Evolutionary conservation across 2,888 invertebrate species (phyloP).

Genomic region (Trachelus iudaicus): DNA sequence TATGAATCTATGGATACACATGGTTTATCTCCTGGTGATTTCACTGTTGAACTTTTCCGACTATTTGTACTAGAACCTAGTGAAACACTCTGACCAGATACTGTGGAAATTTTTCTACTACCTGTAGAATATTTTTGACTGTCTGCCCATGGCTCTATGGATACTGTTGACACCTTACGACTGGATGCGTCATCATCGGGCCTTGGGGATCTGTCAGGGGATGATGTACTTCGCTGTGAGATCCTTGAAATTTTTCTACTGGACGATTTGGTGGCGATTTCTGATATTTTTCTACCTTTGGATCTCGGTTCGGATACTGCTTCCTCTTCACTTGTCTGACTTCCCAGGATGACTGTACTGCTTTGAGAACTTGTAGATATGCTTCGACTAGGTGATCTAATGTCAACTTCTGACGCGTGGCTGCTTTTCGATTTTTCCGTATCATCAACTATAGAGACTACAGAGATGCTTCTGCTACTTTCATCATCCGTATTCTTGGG

Average conservation of each 20-base stretch:
- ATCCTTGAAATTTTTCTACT: constrained; percentile 27
- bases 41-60: constrained; percentile 31
- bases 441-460: neutral
- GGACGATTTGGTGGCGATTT: constrained; percentile 4
- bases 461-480: neutral
- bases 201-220: neutral
- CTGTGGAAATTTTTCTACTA: constrained; percentile 29
- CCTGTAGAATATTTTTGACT: constrained; percentile 7
- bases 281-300: constrained; percentile 26
- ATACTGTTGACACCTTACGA: constrained; percentile 24
- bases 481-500: neutral
- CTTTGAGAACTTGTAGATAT: neutral
- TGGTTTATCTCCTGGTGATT: constrained; percentile 30
- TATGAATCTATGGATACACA: constrained; percentile 43
- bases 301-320: constrained; percentile 10
- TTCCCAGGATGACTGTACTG: neutral
- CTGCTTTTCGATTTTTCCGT: neutral
- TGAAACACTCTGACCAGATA: constrained; percentile 29
- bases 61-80: constrained; percentile 17
- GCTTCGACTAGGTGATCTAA: neutral
- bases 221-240: constrained; percentile 10
- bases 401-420: neutral
- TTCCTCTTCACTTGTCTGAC: neutral
- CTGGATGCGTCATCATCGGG: neutral
- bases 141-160: constrained; percentile 33